These are phyloP conservation scores for Coptotermes formosanus DNA, from an alignment of 1,140 invertebrate species.

Conservation along the genomic window DNA sequence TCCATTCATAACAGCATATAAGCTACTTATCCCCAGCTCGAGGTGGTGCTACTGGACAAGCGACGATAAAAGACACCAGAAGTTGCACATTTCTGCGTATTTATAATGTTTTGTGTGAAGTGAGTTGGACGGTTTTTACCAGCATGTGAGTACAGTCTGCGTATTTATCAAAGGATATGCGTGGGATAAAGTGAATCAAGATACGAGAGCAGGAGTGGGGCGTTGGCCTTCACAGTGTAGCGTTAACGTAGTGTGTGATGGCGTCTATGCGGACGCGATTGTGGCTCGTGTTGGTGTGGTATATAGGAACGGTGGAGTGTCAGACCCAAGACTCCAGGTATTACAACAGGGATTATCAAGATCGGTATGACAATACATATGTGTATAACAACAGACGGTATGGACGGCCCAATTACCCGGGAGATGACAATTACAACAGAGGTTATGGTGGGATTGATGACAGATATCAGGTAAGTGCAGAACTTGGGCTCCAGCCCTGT, in stretches of 20 bases:
- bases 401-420: not conserved
- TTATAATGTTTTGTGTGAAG: not conserved
- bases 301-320: not conserved
- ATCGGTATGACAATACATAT: not conserved
- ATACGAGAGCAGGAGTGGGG: not conserved
- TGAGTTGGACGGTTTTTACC: not conserved
- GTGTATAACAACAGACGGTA: conserved; percentile 7
- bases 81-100: not conserved
- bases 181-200: not conserved
- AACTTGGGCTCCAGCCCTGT: too few species aligned
- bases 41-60: not conserved
- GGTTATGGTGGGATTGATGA: not conserved
- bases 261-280: not conserved
- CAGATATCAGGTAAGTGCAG: not conserved
- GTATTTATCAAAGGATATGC: not conserved
- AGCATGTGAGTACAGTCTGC: not conserved
- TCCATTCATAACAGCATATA: not conserved
- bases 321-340: not conserved
- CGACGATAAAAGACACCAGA: not conserved
- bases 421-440: not conserved
- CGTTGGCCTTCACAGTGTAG: not conserved
- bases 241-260: not conserved
- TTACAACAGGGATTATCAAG: not conserved
- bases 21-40: not conserved
- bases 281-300: not conserved